Evolutionary conservation across 2,888 invertebrate species (phyloP).

Genomic region (Drosophila lutescens): DNA sequence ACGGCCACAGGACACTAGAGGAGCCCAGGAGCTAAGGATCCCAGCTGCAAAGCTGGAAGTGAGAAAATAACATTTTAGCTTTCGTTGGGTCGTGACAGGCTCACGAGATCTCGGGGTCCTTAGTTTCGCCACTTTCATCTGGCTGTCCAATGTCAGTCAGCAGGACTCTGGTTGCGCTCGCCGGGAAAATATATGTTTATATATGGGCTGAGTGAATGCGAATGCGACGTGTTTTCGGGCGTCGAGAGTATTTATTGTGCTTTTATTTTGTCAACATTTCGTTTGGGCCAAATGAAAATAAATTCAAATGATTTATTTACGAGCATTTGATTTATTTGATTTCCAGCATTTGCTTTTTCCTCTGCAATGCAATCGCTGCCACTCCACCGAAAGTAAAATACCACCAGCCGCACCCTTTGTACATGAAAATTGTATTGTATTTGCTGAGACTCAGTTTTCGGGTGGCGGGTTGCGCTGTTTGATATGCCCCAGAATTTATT

Average conservation of each 20-base stretch:
- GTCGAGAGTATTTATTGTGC: slow-evolving; percentile 73
- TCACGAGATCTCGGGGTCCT: slow-evolving; percentile 14
- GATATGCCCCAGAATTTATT: slow-evolving; percentile 35
- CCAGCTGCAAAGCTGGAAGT: slow-evolving; percentile 47
- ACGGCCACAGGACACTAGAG: slow-evolving; percentile 8
- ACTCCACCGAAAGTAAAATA: slow-evolving; percentile 15
- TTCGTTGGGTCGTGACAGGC: slow-evolving; percentile 31
- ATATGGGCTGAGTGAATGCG: background rate
- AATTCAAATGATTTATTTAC: slow-evolving; percentile 83
- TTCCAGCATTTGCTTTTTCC: slow-evolving; percentile 59
- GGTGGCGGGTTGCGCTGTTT: slow-evolving; percentile 16
- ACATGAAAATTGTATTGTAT: slow-evolving; percentile 54
- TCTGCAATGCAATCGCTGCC: slow-evolving; percentile 15
- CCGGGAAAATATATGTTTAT: slow-evolving; percentile 5
- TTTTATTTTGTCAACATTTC: slow-evolving; percentile 77
- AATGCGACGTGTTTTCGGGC: slow-evolving; percentile 26
- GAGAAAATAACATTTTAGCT: slow-evolving; percentile 64
- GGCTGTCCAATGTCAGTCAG: slow-evolving; percentile 62
- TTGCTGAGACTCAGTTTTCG: slow-evolving; percentile 28
- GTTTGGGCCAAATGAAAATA: slow-evolving; percentile 68
- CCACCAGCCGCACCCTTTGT: slow-evolving; percentile 1
- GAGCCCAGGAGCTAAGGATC: background rate
- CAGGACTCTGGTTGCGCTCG: slow-evolving; percentile 37
- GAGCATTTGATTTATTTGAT: slow-evolving; percentile 82
- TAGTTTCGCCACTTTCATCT: slow-evolving; percentile 31